Percentiles rank a stretch among this genome's conserved stretches.
phyloP scores from a whole-genome alignment of 2,888 invertebrate genomes.

The Epinotia ramella region DNA sequence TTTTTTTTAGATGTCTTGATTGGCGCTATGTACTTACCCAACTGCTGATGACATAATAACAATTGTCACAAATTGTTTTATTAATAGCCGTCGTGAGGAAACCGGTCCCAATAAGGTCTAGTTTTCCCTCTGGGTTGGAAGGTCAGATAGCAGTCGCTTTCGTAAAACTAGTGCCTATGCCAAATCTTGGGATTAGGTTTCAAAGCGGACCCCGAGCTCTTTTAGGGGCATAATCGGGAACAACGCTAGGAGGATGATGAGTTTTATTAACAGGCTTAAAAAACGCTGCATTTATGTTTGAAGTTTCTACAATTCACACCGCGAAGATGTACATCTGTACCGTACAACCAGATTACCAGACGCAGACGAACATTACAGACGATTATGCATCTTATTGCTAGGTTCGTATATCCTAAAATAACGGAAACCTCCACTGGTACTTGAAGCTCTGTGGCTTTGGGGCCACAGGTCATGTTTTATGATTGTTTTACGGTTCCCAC shows the following conservation, averaged over 20 bases:
- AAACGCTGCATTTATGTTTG: background rate
- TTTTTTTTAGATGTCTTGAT: too few species aligned
- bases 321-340: background rate
- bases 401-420: constrained; percentile 7
- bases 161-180: too few species aligned
- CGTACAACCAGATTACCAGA: background rate
- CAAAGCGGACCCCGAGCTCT: too few species aligned
- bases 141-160: too few species aligned
- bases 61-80: constrained; percentile 2
- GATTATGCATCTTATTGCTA: background rate
- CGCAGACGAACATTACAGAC: background rate
- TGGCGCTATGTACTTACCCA: background rate
- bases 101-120: too few species aligned
- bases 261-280: background rate
- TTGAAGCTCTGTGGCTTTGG: background rate
- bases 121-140: too few species aligned
- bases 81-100: background rate
- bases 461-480: constrained; percentile 42
- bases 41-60: constrained; percentile 4
- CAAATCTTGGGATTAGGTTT: too few species aligned
- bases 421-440: constrained; percentile 46
- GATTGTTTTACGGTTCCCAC: constrained; percentile 54
- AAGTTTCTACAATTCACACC: background rate
- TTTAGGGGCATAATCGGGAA: too few species aligned
- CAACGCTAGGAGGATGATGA: background rate